Evolutionary conservation across 2,888 invertebrate species (phyloP), one percentile per base, ranked within the genome.

Genomic region (Sycophila texana): DNA sequence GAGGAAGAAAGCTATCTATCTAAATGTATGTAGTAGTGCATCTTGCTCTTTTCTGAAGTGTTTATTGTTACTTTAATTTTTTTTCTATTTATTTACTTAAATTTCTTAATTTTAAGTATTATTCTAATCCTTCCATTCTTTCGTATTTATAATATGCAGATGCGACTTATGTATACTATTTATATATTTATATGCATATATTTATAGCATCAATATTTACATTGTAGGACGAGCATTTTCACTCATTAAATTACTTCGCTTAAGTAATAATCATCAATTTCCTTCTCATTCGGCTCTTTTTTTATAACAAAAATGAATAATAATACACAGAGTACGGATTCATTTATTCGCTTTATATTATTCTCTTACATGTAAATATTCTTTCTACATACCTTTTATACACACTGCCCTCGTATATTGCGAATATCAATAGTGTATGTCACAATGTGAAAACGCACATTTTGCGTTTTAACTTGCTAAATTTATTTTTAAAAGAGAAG

Each of bases 261-360:
- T 20, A 53, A 20, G 13, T 66, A 75, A 67, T 60, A 10, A 71
- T 66, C 26, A 65, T 76, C 61, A 63, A 73, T 67, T 75, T 75
- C 58, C 53, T 65, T 74, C 16, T 75, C 60, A 57, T 63, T 67
- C 68, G 61, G 30, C 30, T 26, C 61, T 14, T 70, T 70, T 70
- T 74, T 39, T 49, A 73, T 70, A 78, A 79, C 75, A 81, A 76
- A 78, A 79, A 76, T 76, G 39, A 39, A 39, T 76, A 53, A 76
- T 79, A 85, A 85, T 87, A 88, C 86, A 86, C 87, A 87, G 86
- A 87, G 84, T 87, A 87, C 85, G 85, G 79, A 39, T 74, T 74
- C 60, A 73, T 71, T 72, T 60, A 60, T 73, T 76, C 39, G 57
- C 68, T 61, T 68, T 68, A 68, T 67, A 16, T 63, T 72, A 49